Base-by-base conservation (phyloP, 2,888 invertebrate species). In the Rhogogaster chlorosoma region DNA sequence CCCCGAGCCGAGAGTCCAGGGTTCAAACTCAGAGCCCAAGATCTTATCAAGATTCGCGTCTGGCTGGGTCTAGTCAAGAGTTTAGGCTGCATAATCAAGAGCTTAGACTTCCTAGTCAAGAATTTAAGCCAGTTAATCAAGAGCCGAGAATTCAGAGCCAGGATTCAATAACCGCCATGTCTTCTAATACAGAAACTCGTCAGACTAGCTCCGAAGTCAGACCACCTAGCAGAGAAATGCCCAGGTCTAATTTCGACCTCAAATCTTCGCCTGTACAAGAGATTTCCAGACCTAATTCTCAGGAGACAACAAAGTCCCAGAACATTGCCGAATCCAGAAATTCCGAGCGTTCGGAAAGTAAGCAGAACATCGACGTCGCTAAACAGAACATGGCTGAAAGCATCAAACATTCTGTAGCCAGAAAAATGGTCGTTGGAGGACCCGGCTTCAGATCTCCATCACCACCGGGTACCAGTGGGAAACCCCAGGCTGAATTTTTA, bases 341-440 rank as follows among this genome's bases (percentile, higher is more conserved):
- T 87, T 6, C 88, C 86, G 86, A 92, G 38, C 88, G 90, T 3
- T 89, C 91, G 10, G 90, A 91, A 26, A 91, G 92, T n/a, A 93
- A 93, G 84, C 93, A 93, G 84, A 91, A 92, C 32, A 91, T 94
- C n/a, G 95, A 95, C 15, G 93, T 94, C 85, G 94, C 95, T 91
- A 95, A 95, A 82, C 95, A 96, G 15, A 95, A 95, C 71, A 95
- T 95, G 86, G 95, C 90, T 12, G 94, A 94, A 61, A 92, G 89
- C 49, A 93, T 94, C n/a, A 94, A 94, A 83, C 94, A 94, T 85
- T 92, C 94, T 64, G 93, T 95, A 10, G 95, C 95, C 0, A 93
- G 95, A 86, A 95, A 95, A 92, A 95, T 95, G 87, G 96, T 96
- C 61, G 95, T 94, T 84, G 96, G 96, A 67, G 96, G 96, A 57